Evolutionary conservation across 2,113 vertebrate species (phyloP).

Genomic region (Labrus mixtus): DNA sequence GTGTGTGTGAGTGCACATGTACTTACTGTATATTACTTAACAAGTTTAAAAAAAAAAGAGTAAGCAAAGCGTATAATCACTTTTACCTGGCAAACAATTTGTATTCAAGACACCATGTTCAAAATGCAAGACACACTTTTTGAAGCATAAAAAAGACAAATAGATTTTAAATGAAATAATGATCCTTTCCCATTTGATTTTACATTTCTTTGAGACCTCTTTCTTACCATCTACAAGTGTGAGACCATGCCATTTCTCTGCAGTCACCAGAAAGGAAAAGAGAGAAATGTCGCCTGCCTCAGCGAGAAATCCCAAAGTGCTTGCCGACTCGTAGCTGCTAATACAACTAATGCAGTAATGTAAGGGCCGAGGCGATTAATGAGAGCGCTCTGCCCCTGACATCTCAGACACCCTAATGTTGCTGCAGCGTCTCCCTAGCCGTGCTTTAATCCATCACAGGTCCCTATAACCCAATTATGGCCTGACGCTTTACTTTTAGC

Average conservation of each 20-base stretch:
- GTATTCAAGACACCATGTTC: background rate
- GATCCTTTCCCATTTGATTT: constrained; percentile 9
- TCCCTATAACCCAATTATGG: constrained; percentile 85
- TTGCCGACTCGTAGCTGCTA: constrained; percentile 84
- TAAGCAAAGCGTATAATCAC: background rate
- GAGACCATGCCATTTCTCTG: constrained; percentile 29
- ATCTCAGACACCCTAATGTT: constrained; percentile 88
- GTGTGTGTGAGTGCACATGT: constrained; percentile 6
- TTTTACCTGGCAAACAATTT: too few relatives aligned
- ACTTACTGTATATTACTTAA: constrained; percentile 49
- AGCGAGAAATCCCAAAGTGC: constrained; percentile 83
- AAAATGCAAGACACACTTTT: constrained; percentile 3
- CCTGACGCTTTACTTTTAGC: constrained; percentile 83
- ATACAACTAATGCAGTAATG: constrained; percentile 88
- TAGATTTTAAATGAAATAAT: constrained; percentile 31
- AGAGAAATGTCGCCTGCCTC: constrained; percentile 72
- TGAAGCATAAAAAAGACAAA: constrained; percentile 3
- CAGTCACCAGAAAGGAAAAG: constrained; percentile 46
- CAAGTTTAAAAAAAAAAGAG: constrained; percentile 31
- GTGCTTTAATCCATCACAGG: constrained; percentile 87
- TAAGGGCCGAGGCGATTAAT: constrained; percentile 86
- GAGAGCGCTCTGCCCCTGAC: constrained; percentile 83
- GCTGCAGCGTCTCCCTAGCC: constrained; percentile 83
- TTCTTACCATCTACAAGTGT: constrained; percentile 15
- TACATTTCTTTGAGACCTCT: constrained; percentile 22